Conservation (phyloP, 2,113 vertebrate species). For the Clupea harengus region DNA sequence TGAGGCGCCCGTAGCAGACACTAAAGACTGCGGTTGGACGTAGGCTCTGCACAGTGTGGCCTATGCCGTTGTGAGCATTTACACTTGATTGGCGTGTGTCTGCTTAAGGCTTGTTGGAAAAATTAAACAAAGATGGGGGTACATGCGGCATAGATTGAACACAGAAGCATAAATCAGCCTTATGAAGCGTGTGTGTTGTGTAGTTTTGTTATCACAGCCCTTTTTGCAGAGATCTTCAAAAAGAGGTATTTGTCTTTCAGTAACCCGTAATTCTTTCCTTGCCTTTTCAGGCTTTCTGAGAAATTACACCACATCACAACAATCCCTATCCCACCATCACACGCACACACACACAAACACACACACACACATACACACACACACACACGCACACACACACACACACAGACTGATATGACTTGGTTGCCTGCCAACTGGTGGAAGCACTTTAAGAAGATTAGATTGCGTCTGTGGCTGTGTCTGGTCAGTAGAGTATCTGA, state of each 20-base stretch:
- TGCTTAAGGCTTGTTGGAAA: too few species aligned
- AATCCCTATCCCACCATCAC: background rate
- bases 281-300: background rate
- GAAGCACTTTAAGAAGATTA: constrained; percentile 36
- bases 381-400: background rate
- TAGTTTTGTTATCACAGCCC: background rate
- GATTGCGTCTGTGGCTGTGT: background rate
- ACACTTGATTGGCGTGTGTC: background rate
- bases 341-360: background rate
- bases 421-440: constrained; percentile 25
- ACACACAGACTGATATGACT: background rate
- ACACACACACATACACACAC: background rate
- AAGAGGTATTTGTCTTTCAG: background rate
- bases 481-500: background rate
- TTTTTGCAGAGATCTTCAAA: background rate
- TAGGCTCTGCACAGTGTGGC: too few species aligned
- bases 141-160: too few species aligned
- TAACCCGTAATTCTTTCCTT: background rate
- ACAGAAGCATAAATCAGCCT: too few species aligned
- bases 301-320: background rate
- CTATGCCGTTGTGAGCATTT: too few species aligned
- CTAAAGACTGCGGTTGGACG: background rate
- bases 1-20: background rate
- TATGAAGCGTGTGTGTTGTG: too few species aligned
- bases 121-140: too few species aligned